Conservation (phyloP, 2,113 vertebrate genomes). For the Myiopsitta monachus region DNA sequence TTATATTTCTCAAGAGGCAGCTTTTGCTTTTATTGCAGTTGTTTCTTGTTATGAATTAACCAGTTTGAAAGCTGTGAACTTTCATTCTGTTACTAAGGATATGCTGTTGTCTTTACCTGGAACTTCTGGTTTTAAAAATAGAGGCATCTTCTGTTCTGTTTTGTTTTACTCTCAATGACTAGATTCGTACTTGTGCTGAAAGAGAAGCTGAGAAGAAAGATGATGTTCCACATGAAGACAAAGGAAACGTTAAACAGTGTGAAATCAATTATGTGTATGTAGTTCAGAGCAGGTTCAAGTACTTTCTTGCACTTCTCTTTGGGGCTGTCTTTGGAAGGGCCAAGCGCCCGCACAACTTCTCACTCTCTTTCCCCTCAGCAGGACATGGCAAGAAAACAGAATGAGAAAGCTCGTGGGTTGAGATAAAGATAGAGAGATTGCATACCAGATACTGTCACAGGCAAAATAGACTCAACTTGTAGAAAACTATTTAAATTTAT, state of each 20-base stretch:
- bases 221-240: constrained; percentile 91
- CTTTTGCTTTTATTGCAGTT: neutral
- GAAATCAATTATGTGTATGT: constrained; percentile 97
- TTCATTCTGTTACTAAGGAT: neutral
- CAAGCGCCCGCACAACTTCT: neutral
- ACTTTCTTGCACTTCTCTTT: neutral
- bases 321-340: neutral
- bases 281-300: neutral
- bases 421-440: neutral
- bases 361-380: neutral
- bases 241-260: constrained; percentile 93
- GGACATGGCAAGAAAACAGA: neutral
- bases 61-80: neutral
- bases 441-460: neutral
- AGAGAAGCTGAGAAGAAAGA: constrained; percentile 87
- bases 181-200: constrained; percentile 91
- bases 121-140: neutral
- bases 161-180: neutral
- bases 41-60: neutral
- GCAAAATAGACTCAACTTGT: neutral
- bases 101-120: neutral
- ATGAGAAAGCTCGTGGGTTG: neutral
- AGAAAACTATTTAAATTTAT: neutral
- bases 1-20: neutral
- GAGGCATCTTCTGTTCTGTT: rapidly evolving